A percentile compares a stretch with the other conserved stretches of the same genome.
Evolutionary conservation across 1,140 invertebrate genomes (phyloP).

Genomic region (Oryzaephilus surinamensis): DNA sequence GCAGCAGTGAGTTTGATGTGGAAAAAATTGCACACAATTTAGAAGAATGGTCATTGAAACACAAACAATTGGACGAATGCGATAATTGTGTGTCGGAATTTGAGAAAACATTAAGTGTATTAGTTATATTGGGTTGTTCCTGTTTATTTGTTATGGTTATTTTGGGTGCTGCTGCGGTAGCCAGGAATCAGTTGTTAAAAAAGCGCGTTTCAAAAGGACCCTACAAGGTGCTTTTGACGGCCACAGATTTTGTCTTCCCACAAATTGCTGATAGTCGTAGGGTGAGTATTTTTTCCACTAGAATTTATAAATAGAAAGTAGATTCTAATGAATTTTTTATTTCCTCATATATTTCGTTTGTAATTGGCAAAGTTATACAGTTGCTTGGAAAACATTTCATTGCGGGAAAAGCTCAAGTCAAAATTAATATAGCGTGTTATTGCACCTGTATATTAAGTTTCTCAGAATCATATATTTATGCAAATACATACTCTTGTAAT

Average conservation of each 20-base stretch:
- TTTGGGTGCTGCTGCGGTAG: conserved; percentile 22
- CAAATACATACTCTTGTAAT: no score
- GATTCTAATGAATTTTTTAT: no score
- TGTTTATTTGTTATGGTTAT: conserved; percentile 26
- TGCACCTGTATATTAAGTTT: no score
- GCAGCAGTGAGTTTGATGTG: conserved; percentile 16
- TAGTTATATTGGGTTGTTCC: conserved; percentile 27
- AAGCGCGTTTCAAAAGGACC: conserved; percentile 60
- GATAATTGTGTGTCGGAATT: conserved; percentile 26
- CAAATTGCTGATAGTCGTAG: conserved; percentile 51
- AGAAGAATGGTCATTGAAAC: conserved; percentile 31
- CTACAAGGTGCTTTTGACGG: conserved; percentile 63
- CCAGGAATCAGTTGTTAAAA: conserved; percentile 49
- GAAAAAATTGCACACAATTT: conserved; percentile 22
- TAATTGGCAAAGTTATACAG: no score
- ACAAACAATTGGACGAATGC: conserved; percentile 30
- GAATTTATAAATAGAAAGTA: no score
- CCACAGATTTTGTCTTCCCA: conserved; percentile 64
- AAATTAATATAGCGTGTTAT: no score
- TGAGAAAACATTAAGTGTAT: conserved; percentile 19
- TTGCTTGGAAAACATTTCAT: no score
- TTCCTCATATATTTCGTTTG: no score
- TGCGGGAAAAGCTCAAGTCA: no score
- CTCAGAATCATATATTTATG: no score
- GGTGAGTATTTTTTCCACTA: conserved; percentile 46